Conservation (phyloP, 2,888 invertebrate species). For the Hartigia nigra region DNA sequence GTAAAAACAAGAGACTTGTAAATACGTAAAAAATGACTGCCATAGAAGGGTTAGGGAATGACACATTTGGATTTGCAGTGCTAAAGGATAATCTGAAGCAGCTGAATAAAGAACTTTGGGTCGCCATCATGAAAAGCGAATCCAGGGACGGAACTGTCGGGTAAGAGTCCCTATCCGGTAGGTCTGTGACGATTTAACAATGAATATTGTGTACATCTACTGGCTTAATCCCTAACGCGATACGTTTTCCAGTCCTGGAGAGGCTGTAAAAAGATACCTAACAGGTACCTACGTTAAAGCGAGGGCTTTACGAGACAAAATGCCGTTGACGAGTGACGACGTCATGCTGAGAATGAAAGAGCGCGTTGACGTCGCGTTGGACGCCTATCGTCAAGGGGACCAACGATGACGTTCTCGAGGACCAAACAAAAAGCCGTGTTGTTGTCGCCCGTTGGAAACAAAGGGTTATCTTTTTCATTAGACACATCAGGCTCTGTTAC, state of each 20-base stretch:
- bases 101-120: not conserved
- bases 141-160: not conserved
- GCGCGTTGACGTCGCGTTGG: not conserved
- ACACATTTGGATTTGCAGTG: no score
- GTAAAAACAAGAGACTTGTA: no score
- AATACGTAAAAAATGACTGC: no score
- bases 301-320: conserved; percentile 3
- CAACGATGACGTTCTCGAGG: not conserved
- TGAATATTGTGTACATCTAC: conserved; percentile 19
- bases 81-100: not conserved
- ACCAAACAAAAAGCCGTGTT: not conserved
- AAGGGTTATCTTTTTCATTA: conserved; percentile 23
- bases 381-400: not conserved
- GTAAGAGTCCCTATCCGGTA: not conserved
- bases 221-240: not conserved
- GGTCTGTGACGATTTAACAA: conserved; percentile 26
- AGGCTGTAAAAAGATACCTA: not conserved
- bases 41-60: no score
- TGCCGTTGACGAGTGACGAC: not conserved
- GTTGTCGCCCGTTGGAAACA: conserved; percentile 6
- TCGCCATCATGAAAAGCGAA: not conserved
- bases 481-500: conserved; percentile 1
- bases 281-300: not conserved
- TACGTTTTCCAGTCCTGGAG: not conserved
- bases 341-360: not conserved